Percentiles rank a stretch among this genome's conserved stretches.
Conservation (phyloP, 2,888 invertebrate species). For the Phengaris arion region DNA sequence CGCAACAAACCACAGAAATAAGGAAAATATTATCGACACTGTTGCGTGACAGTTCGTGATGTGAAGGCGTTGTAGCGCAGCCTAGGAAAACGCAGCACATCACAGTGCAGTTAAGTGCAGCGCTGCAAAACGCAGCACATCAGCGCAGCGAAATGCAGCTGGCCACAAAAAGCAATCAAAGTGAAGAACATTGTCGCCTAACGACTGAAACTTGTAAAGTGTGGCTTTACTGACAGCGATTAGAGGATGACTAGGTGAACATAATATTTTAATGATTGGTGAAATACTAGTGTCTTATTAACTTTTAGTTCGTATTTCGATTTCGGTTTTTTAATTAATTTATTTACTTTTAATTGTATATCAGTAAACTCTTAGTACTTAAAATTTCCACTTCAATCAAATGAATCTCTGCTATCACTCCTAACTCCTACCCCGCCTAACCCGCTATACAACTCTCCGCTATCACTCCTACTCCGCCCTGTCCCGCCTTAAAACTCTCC, state of each 20-base stretch:
- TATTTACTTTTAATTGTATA: too few relatives aligned
- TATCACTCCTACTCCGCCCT: not conserved
- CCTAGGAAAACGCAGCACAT: not conserved
- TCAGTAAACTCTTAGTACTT: too few relatives aligned
- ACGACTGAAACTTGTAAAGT: not conserved
- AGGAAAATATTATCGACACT: not conserved
- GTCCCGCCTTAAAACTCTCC: not conserved
- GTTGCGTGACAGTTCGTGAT: not conserved
- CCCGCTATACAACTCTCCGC: not conserved
- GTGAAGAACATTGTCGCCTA: not conserved
- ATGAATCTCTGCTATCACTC: too few relatives aligned
- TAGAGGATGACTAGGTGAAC: too few relatives aligned
- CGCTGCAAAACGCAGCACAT: not conserved
- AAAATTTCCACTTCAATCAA: too few relatives aligned
- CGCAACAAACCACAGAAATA: constrained; percentile 4
- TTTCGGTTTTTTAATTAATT: too few relatives aligned
- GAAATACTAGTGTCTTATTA: not conserved
- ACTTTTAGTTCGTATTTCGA: too few relatives aligned
- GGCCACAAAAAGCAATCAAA: not conserved
- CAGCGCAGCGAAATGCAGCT: not conserved
- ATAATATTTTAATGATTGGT: not conserved
- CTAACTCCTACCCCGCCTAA: too few relatives aligned
- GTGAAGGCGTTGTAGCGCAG: not conserved
- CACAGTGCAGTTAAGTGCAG: not conserved
- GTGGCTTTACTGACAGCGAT: too few relatives aligned